Percentiles rank a stretch among this genome's conserved stretches.
These are phyloP conservation scores for Drosophila kuntzei DNA, from an alignment of 2,888 invertebrate genomes.

Conservation along the genomic window DNA sequence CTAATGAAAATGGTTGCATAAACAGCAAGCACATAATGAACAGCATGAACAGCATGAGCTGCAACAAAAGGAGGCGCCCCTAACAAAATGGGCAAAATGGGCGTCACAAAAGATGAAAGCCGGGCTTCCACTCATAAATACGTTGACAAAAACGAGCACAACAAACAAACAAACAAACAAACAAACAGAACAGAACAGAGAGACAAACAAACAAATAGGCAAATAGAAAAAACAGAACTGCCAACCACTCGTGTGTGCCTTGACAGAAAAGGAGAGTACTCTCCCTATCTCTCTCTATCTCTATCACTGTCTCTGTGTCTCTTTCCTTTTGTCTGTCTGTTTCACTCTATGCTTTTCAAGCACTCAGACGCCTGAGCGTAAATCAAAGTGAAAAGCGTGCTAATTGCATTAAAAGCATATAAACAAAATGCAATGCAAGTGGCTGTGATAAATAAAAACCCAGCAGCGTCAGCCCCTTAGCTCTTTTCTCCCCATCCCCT, in stretches of 20 bases:
- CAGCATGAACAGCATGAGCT: conserved; percentile 21
- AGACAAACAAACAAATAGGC: conserved; percentile 27
- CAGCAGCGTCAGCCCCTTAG: conserved; percentile 9
- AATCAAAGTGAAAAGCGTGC: conserved; percentile 82
- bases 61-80: conserved; percentile 24
- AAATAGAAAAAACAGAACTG: conserved; percentile 30
- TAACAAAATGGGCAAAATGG: conserved; percentile 49
- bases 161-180: conserved; percentile 39
- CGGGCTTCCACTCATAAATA: conserved; percentile 72
- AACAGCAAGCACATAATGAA: conserved; percentile 65
- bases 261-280: conserved; percentile 46
- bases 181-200: not conserved
- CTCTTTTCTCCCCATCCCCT: not conserved
- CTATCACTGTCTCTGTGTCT: conserved; percentile 6
- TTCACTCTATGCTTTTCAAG: conserved; percentile 51
- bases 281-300: conserved; percentile 26
- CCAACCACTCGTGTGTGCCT: conserved; percentile 50
- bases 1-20: conserved; percentile 79
- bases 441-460: conserved; percentile 70
- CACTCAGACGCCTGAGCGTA: conserved; percentile 68
- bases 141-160: conserved; percentile 42
- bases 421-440: conserved; percentile 81
- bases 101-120: conserved; percentile 76
- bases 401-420: conserved; percentile 82
- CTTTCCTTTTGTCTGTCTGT: conserved; percentile 28